Percentiles rank a stretch among this genome's conserved stretches.
Evolutionary conservation across 1,140 invertebrate genomes (phyloP).

Genomic region (Dendroctonus ponderosae): DNA sequence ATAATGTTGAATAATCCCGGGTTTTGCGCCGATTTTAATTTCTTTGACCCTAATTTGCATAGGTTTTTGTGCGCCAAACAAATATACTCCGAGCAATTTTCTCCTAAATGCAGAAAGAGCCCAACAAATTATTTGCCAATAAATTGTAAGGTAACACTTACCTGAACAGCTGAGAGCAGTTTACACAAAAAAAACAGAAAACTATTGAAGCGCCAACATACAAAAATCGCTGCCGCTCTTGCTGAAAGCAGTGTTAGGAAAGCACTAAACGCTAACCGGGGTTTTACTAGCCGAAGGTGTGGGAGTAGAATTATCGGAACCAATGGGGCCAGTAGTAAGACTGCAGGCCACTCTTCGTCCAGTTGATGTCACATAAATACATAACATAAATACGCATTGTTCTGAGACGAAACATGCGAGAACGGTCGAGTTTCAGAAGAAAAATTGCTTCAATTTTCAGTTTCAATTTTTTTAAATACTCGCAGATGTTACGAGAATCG

Average conservation of each 20-base stretch:
- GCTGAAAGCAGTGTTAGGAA: neutral
- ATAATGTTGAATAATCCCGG: neutral
- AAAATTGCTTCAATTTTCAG: too few relatives aligned
- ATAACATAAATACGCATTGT: too few relatives aligned
- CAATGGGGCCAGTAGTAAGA: conserved; percentile 2
- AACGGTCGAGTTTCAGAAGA: too few relatives aligned
- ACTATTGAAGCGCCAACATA: neutral
- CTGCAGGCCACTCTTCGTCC: neutral
- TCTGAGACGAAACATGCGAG: too few relatives aligned
- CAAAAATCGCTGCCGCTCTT: neutral
- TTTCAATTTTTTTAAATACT: too few relatives aligned
- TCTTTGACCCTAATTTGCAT: conserved; percentile 1
- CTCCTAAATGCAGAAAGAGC: neutral
- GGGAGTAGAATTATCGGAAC: conserved; percentile 6
- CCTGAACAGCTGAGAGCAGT: neutral
- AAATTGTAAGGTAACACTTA: neutral
- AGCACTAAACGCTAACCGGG: conserved; percentile 4
- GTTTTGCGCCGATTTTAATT: neutral
- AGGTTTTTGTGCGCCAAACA: neutral
- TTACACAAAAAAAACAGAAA: neutral
- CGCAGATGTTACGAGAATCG: too few relatives aligned
- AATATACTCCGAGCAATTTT: neutral
- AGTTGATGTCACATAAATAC: too few relatives aligned
- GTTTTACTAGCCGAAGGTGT: conserved; percentile 6
- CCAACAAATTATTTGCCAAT: neutral